Conservation (phyloP, 1,140 invertebrate genomes). For the Macrobrachium nipponense region DNA sequence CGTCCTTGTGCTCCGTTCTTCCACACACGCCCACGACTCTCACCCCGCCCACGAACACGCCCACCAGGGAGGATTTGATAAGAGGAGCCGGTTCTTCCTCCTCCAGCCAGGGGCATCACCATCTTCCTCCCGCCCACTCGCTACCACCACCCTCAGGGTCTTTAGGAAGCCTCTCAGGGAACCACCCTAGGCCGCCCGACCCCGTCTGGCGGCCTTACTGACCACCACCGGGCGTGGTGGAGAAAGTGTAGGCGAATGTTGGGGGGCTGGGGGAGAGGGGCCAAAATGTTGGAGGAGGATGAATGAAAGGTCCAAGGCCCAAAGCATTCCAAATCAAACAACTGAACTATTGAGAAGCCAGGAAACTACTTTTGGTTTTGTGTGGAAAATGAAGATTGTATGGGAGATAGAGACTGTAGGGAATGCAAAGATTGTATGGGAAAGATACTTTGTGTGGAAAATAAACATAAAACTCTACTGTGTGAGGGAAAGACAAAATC, state of each 20-base stretch:
- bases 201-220: conserved; percentile 50
- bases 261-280: neutral
- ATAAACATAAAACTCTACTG: too few species aligned
- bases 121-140: neutral
- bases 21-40: conserved; percentile 29
- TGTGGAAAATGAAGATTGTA: too few species aligned
- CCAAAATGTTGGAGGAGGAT: too few species aligned
- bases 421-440: too few species aligned
- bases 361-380: too few species aligned
- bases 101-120: neutral
- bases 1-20: conserved; percentile 37
- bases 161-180: neutral
- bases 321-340: too few species aligned
- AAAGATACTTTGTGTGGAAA: too few species aligned
- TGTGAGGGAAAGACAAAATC: too few species aligned
- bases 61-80: conserved; percentile 11
- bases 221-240: too few species aligned
- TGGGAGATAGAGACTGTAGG: too few species aligned
- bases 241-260: neutral
- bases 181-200: conserved; percentile 25
- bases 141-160: neutral
- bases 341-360: too few species aligned
- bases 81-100: neutral
- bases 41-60: conserved; percentile 18
- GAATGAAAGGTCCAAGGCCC: too few species aligned